Conservation (phyloP, 1,140 invertebrate genomes). For the Steinernema feltiae region DNA sequence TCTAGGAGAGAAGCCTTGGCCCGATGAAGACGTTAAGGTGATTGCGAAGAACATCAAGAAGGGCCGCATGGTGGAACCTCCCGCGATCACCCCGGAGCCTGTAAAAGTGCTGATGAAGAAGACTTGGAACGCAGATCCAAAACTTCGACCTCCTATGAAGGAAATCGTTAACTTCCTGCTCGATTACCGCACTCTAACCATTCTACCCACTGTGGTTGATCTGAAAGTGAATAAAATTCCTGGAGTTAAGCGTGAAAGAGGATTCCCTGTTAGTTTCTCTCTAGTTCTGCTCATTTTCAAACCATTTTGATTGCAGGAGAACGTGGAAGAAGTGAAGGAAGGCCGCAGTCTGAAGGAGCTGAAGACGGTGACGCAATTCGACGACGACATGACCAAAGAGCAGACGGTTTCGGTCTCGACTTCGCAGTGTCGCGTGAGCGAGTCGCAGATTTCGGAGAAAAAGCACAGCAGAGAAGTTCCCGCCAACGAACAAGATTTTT, state of each 20-base stretch:
- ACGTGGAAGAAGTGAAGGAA: background rate
- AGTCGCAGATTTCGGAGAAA: too few relatives aligned
- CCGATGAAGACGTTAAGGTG: constrained; percentile 19
- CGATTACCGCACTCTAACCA: background rate
- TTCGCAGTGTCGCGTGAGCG: too few relatives aligned
- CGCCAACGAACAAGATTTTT: too few relatives aligned
- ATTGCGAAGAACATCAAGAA: constrained; percentile 20
- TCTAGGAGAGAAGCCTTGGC: constrained; percentile 56
- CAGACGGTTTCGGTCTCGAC: too few relatives aligned
- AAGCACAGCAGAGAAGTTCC: too few relatives aligned
- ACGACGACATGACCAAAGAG: background rate
- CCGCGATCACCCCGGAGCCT: constrained; percentile 16
- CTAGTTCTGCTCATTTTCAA: background rate
- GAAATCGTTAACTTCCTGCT: background rate
- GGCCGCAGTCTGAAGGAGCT: background rate
- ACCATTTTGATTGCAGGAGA: background rate
- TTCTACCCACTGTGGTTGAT: background rate
- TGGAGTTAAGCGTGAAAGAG: background rate
- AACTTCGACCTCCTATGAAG: background rate
- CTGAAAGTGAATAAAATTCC: background rate
- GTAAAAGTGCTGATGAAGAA: constrained; percentile 22
- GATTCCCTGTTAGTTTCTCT: background rate
- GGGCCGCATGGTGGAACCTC: background rate
- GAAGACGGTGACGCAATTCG: background rate
- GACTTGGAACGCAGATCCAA: constrained; percentile 13